phyloP scores from a whole-genome alignment of 2,113 vertebrate species.

The Reinhardtius hippoglossoides region DNA sequence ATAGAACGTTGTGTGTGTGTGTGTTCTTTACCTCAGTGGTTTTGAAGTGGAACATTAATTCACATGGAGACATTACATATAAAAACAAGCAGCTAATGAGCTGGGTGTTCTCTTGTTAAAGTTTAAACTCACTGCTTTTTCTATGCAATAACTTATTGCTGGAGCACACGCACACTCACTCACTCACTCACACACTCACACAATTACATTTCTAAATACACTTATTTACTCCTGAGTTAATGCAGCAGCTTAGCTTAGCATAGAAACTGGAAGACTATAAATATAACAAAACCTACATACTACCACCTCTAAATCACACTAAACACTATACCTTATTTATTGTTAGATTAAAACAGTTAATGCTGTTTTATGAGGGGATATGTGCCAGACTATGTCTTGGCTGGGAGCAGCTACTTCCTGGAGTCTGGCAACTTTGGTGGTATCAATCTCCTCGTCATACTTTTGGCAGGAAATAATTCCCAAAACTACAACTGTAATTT shows the following conservation, averaged over 20 bases:
- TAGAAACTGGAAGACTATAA: not conserved
- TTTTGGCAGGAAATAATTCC: too few species aligned
- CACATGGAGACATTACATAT: not conserved
- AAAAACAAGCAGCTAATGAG: slow-evolving; percentile 13
- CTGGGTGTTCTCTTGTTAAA: slow-evolving; percentile 1
- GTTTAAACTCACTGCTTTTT: slow-evolving; percentile 1
- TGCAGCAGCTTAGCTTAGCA: too few species aligned
- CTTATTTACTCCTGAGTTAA: too few species aligned
- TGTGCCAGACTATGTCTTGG: too few species aligned
- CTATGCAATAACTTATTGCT: not conserved
- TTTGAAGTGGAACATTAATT: not conserved
- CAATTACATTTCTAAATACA: too few species aligned
- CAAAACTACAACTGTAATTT: too few species aligned
- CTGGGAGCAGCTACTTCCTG: too few species aligned
- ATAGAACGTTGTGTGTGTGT: too few species aligned
- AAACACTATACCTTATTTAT: not conserved
- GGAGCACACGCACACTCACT: not conserved
- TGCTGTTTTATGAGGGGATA: too few species aligned
- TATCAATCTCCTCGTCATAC: too few species aligned
- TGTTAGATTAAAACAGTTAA: too few species aligned
- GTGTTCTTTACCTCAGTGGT: not conserved
- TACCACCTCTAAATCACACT: not conserved
- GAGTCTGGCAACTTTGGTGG: too few species aligned
- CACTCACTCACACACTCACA: not conserved
- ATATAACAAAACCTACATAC: not conserved